Evolutionary conservation across 2,888 invertebrate genomes (phyloP), one percentile per base, ranked within the genome.

Genomic region (Melanostoma mellinum): DNA sequence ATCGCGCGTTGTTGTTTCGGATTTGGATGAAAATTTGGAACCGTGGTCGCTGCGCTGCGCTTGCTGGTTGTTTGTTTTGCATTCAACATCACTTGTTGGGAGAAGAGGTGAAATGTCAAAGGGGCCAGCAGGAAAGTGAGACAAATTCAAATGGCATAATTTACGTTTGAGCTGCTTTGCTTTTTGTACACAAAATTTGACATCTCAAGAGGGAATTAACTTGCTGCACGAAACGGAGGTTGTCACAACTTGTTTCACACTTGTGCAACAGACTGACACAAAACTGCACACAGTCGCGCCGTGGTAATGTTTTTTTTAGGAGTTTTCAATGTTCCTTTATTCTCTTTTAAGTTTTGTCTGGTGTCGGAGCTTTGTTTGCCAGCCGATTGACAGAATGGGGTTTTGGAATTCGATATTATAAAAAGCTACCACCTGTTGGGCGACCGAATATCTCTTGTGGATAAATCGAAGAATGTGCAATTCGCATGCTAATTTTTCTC

Each of bases 171-270:
- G 61, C 46, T 48, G 46, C 48, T 55, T 69, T 46, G 78, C 32
- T 75, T 58, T 69, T 80, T 38, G 58, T 69, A 75, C 44, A 63
- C 20, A 48, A 63, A 75, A 68, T 30, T 58, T 81, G 71, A 76
- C 76, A 72, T 36, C 20, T 20, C 58, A 40, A 32, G 30, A 40
- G 8, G 52, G 68, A 67, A 74, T 69, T 73, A 69, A 82, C 73
- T 71, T 84, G 82, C 68, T 75, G 77, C 52, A 53, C 63, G 48
- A 48, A 63, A 50, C 67, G 44, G 53, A 30, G 73, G 58, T 68
- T 60, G 79, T 68, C 78, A 71, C 82, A 84, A 79, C 73, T 79
- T 65, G 74, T 78, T 74, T 84, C 78, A 84, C 82, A 84, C 78
- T 84, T 68, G 69, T 77, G 72, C 56, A 58, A 38, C 46, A 44